These are phyloP conservation scores for Chiroxiphia lanceolata DNA, from an alignment of 2,797 vertebrate genomes.

Conservation along the genomic window DNA sequence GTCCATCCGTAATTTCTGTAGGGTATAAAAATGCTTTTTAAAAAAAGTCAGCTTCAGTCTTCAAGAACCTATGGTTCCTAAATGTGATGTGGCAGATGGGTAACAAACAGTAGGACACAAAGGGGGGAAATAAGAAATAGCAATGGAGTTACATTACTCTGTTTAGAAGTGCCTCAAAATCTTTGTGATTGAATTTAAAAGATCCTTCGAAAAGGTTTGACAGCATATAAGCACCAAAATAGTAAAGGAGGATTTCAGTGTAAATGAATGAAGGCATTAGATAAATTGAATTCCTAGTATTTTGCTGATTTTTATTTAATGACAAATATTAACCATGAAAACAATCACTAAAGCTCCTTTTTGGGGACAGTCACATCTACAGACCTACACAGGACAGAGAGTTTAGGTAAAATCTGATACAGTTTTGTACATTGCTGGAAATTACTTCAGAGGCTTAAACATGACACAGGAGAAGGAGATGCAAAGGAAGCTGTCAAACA, in stretches of 20 bases:
- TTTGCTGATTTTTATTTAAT: background rate
- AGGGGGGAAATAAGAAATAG: background rate
- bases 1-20: background rate
- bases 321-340: background rate
- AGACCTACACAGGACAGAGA: background rate
- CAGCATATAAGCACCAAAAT: background rate
- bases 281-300: background rate
- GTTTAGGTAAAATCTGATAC: background rate
- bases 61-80: background rate
- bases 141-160: background rate
- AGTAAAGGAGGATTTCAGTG: background rate
- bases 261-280: background rate
- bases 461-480: background rate
- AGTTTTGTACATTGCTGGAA: background rate
- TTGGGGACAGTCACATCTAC: background rate
- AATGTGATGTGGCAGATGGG: background rate
- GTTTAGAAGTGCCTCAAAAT: background rate
- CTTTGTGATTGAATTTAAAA: background rate
- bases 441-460: background rate
- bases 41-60: background rate
- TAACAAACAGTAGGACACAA: background rate
- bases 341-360: background rate
- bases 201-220: background rate
- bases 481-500: conserved; percentile 4
- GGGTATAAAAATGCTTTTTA: background rate